Evolutionary conservation across 2,888 invertebrate genomes (phyloP).

Genomic region (Xestia rhomboidea): DNA sequence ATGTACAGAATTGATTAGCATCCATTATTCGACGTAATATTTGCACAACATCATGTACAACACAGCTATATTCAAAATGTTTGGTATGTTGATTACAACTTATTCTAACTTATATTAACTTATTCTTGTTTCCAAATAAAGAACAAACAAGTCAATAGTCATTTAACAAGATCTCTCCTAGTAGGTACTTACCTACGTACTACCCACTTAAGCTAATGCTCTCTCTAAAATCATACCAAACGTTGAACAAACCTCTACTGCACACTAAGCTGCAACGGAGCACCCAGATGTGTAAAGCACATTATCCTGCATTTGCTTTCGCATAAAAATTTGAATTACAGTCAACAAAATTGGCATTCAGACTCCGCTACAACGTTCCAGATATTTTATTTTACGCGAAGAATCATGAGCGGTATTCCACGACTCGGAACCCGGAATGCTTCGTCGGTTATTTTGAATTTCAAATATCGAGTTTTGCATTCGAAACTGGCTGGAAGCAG

Average conservation of each 20-base stretch:
- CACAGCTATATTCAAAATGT: too few relatives aligned
- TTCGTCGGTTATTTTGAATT: constrained; percentile 87
- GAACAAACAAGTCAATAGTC: too few relatives aligned
- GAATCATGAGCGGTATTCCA: constrained; percentile 81
- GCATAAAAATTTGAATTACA: constrained; percentile 67
- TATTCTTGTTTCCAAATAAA: neutral
- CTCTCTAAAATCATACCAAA: neutral
- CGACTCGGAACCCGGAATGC: constrained; percentile 72
- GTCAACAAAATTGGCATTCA: constrained; percentile 83
- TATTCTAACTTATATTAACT: too few relatives aligned
- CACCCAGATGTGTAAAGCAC: constrained; percentile 54
- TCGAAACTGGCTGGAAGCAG: constrained; percentile 84
- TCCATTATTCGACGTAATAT: neutral
- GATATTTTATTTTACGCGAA: constrained; percentile 84
- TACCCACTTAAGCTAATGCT: neutral
- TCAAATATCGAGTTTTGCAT: constrained; percentile 89
- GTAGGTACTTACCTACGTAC: neutral
- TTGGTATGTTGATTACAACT: too few relatives aligned
- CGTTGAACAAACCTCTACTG: neutral
- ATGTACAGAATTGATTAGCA: neutral
- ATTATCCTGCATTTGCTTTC: constrained; percentile 55
- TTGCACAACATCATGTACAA: neutral
- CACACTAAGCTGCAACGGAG: constrained; percentile 30
- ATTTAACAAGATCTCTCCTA: neutral
- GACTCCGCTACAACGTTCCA: constrained; percentile 77